Conservation (phyloP, 2,888 invertebrate genomes). For the Tipula unca region DNA sequence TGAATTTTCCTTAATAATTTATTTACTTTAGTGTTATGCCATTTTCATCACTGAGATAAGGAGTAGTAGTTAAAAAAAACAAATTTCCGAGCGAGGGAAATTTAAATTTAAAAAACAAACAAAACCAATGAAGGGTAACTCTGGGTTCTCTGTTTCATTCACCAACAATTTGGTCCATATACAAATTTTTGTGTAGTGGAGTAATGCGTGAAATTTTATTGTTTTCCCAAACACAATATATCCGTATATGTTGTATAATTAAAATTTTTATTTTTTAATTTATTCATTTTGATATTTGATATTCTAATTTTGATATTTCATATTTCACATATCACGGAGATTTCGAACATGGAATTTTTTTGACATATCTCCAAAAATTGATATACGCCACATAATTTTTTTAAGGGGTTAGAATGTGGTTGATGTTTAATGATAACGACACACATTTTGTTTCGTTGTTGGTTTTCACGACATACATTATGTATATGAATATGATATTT, state of each 20-base stretch:
- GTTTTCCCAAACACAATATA: not conserved
- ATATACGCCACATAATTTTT: not conserved
- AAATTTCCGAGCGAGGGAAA: not conserved
- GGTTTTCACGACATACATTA: not conserved
- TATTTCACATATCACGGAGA: not conserved
- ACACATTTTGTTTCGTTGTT: not conserved
- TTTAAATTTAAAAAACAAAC: not conserved
- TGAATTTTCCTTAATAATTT: not conserved
- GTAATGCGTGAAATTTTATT: not conserved
- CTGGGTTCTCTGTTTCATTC: not conserved
- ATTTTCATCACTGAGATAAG: not conserved
- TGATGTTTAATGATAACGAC: not conserved
- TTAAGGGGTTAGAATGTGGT: not conserved
- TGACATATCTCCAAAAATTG: not conserved
- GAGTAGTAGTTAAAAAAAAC: not conserved
- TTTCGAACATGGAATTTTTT: not conserved
- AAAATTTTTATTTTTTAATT: not conserved
- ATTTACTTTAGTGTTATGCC: not conserved
- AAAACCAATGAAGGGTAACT: not conserved
- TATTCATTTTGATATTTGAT: not conserved
- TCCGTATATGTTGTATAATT: not conserved
- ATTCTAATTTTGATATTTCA: not conserved
- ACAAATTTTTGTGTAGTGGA: not conserved
- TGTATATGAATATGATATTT: not conserved
- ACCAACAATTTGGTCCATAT: not conserved